phyloP scores from a whole-genome alignment of 2,888 invertebrate species.

The Hermaeophaga mercurialis region DNA sequence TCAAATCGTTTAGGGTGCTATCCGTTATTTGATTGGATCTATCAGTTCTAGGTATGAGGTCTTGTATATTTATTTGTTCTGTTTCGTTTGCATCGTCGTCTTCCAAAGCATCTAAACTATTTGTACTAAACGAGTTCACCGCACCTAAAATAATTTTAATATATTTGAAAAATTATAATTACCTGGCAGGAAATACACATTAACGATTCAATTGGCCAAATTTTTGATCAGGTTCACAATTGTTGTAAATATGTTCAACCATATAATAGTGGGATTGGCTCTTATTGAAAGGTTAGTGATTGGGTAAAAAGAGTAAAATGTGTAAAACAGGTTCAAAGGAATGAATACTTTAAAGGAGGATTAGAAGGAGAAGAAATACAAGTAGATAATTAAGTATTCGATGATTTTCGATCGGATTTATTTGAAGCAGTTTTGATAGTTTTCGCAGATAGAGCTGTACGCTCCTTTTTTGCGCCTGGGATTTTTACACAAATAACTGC shows the following conservation, averaged over 20 bases:
- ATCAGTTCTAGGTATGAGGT: conserved; percentile 78
- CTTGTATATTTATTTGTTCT: conserved; percentile 64
- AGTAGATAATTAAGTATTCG: not conserved
- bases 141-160: conserved; percentile 36
- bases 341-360: too few species aligned
- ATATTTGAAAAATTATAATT: not conserved
- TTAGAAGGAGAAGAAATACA: too few species aligned
- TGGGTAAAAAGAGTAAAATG: too few species aligned
- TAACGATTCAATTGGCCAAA: too few species aligned
- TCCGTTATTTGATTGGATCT: conserved; percentile 85
- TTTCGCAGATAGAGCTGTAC: conserved; percentile 53
- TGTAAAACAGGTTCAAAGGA: too few species aligned
- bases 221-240: too few species aligned
- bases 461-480: conserved; percentile 65
- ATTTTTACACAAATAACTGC: conserved; percentile 83
- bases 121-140: conserved; percentile 62
- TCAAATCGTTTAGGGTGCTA: conserved; percentile 76
- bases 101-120: conserved; percentile 59
- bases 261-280: too few species aligned
- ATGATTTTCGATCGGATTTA: conserved; percentile 52
- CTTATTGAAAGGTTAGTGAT: too few species aligned
- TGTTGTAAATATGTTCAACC: too few species aligned
- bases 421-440: conserved; percentile 11
- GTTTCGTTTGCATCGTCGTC: conserved; percentile 54
- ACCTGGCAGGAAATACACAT: too few species aligned